phyloP scores from a whole-genome alignment of 2,113 vertebrate species.

The Ivindomyrus marchei region DNA sequence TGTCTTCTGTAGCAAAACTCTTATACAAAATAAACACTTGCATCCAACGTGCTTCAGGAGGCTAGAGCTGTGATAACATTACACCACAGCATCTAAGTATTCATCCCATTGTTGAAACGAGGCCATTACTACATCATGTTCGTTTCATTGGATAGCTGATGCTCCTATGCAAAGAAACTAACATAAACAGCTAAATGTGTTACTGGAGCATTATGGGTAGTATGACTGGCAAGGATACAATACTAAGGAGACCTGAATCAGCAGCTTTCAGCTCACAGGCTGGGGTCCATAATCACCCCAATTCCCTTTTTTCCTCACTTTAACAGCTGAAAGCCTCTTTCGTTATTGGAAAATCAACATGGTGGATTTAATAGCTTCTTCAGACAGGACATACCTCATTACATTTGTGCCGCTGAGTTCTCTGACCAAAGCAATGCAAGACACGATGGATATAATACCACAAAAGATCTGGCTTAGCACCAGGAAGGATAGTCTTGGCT shows the following conservation, averaged over 20 bases:
- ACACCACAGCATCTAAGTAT: neutral
- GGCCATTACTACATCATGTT: neutral
- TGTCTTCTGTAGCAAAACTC: neutral
- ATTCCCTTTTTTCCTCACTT: neutral
- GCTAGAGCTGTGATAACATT: neutral
- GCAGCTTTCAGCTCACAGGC: neutral
- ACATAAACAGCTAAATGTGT: neutral
- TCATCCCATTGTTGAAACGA: neutral
- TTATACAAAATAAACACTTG: neutral
- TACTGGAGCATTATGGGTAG: neutral
- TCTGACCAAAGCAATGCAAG: neutral
- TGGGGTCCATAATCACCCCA: neutral
- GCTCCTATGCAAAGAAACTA: neutral
- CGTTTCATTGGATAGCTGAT: neutral
- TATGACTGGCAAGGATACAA: neutral
- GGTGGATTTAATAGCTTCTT: conserved; percentile 1
- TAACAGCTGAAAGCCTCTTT: neutral
- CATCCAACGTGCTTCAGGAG: neutral
- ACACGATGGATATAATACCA: neutral
- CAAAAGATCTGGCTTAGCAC: neutral
- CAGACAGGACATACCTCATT: neutral
- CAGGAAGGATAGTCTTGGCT: conserved; percentile 8
- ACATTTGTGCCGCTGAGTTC: neutral
- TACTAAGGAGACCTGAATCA: neutral
- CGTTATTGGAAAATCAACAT: neutral